These are phyloP conservation scores for Luscinia megarhynchos DNA, from an alignment of 2,797 vertebrate species.

Conservation along the genomic window DNA sequence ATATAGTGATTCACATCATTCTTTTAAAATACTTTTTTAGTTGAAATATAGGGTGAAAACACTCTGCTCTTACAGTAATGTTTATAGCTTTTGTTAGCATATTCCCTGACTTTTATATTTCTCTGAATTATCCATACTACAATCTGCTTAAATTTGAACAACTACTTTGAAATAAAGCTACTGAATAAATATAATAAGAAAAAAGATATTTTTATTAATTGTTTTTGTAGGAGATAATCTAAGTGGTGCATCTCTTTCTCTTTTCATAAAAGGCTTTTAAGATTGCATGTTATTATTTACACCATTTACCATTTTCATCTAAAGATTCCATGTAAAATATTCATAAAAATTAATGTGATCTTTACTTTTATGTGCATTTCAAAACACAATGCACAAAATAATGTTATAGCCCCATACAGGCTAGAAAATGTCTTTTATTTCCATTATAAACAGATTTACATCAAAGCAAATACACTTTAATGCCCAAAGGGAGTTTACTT, in stretches of 20 bases:
- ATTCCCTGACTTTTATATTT: background rate
- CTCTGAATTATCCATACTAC: background rate
- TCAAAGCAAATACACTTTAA: background rate
- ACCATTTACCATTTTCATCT: background rate
- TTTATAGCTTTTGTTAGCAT: background rate
- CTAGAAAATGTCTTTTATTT: background rate
- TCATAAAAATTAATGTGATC: background rate
- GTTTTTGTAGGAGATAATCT: background rate
- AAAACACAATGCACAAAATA: background rate
- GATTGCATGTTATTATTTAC: background rate
- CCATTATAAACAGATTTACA: background rate
- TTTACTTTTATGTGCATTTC: background rate
- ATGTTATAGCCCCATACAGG: background rate
- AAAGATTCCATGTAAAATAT: background rate
- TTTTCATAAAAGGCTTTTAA: background rate
- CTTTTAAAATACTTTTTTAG: background rate
- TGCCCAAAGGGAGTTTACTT: background rate
- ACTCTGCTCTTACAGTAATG: accelerated
- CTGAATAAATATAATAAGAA: background rate
- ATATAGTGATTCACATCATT: background rate
- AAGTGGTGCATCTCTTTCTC: background rate
- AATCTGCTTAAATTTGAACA: background rate
- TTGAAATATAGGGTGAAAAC: background rate
- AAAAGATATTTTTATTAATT: background rate
- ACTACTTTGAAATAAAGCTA: background rate